A percentile compares a stretch with the other conserved stretches of the same genome.
phyloP scores from a whole-genome alignment of 2,113 vertebrate species.

The Scomber japonicus region DNA sequence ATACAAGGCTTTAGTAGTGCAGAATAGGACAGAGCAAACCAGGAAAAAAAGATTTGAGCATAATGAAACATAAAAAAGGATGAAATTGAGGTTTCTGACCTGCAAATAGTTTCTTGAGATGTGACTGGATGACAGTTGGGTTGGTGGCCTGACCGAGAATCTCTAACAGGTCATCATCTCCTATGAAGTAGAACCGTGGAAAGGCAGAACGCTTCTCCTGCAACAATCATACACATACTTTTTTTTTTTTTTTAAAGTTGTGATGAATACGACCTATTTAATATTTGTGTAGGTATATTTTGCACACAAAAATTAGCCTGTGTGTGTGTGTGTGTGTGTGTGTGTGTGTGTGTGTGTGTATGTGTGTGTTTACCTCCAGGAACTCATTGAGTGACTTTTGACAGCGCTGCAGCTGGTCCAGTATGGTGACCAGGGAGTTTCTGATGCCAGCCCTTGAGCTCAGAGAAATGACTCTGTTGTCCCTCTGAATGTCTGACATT shows the following conservation, averaged over 20 bases:
- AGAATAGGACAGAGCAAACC: too few species aligned
- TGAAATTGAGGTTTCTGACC: slow-evolving; percentile 81
- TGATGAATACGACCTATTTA: neutral
- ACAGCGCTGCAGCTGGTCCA: slow-evolving; percentile 97
- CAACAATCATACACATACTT: slow-evolving; percentile 19
- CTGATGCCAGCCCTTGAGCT: slow-evolving; percentile 90
- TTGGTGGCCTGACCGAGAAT: slow-evolving; percentile 96
- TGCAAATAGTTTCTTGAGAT: slow-evolving; percentile 97
- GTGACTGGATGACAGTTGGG: slow-evolving; percentile 94
- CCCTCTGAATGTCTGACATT: slow-evolving; percentile 92
- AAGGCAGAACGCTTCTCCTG: slow-evolving; percentile 98
- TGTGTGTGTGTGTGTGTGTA: too few species aligned
- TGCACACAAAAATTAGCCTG: neutral
- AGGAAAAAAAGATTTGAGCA: neutral
- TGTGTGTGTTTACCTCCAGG: slow-evolving; percentile 88
- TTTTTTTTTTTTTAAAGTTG: neutral
- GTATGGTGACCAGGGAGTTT: slow-evolving; percentile 89
- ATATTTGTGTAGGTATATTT: neutral
- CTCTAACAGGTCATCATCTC: slow-evolving; percentile 97
- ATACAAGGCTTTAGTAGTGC: neutral
- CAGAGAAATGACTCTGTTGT: slow-evolving; percentile 91
- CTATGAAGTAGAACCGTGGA: slow-evolving; percentile 97
- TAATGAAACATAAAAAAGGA: neutral
- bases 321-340: too few species aligned
- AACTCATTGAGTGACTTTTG: slow-evolving; percentile 98